Percentiles rank a stretch among this genome's conserved stretches.
Evolutionary conservation across 2,888 invertebrate genomes (phyloP).

Genomic region (Cosmopolites sordidus): DNA sequence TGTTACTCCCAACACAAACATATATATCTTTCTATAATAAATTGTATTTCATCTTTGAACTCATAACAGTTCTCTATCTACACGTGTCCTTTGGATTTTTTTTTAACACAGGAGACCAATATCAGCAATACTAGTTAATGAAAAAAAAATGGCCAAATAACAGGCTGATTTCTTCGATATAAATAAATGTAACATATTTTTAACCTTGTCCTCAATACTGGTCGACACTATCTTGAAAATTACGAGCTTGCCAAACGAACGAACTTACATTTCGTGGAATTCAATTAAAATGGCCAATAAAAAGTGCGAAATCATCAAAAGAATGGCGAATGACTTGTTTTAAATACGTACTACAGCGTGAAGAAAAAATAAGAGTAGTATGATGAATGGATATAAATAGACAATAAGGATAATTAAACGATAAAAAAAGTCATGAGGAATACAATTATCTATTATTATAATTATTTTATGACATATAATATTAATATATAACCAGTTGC

Average conservation of each 20-base stretch:
- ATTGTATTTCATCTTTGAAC: no score
- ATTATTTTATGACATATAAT: no score
- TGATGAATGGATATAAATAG: not conserved
- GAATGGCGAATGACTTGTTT: no score
- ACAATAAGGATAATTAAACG: not conserved
- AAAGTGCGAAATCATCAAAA: not conserved
- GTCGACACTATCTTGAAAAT: not conserved
- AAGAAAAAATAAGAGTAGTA: no score
- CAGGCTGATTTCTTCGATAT: not conserved
- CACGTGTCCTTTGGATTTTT: no score
- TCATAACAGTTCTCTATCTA: no score
- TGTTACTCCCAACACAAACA: no score
- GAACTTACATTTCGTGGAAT: not conserved
- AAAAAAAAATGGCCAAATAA: not conserved
- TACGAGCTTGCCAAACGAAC: not conserved
- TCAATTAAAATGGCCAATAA: not conserved
- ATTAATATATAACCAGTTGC: no score
- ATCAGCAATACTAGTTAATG: not conserved
- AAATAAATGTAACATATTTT: constrained; percentile 7
- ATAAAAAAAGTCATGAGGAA: not conserved
- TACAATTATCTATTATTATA: not conserved
- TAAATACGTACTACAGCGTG: no score
- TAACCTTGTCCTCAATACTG: constrained; percentile 2
- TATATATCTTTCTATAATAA: no score
- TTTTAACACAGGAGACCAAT: no score